Evolutionary conservation across 2,797 vertebrate species (phyloP), one percentile per base, ranked within the genome.

Genomic region (Adrianichthys oophorus): DNA sequence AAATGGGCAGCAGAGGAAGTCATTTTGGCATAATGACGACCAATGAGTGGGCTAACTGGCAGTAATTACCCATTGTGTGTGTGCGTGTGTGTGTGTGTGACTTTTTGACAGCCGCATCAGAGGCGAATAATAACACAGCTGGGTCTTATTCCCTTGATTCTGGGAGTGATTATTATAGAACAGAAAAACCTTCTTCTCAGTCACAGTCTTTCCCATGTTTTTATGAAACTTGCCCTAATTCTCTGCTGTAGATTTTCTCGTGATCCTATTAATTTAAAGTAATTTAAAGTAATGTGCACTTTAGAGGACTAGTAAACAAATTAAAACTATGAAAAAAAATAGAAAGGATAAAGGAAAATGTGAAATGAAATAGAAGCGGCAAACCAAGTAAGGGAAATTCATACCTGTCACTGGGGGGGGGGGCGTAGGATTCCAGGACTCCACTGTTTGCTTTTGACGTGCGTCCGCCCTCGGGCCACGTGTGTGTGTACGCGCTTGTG

Each of bases 71-170:
- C 66, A 74, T 82, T 85, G 78, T 87, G 77, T 59, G 54, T 67
- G 19, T 3, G 19, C 19, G 56, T 80, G 26, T 76, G 65, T 78
- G 66, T 81, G 79, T 62, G 60, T 66, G 73, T 58, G 71, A 77
- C 67, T 65, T 75, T 80, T 63, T 85, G 84, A 82, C 83, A 67
- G 80, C 71, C 32, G 58, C 41, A 43, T 76, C 52, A 85, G 87
- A 89, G 85, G 85, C 77, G 70, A 85, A 84, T 52, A 74, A 87
- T 82, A 90, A 89, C 90, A 91, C 88, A 91, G 87, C 86, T 90
- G 85, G 26, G 76, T 57, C 65, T 76, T 68, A 84, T 79, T 79
- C 75, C 74, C 62, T 18, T 49, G 63, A 46, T 73, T 55, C 80
- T 84, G 84, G 84, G 54, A 78, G 61, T 61, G 65, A 88, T 91